A percentile compares a stretch with the other conserved stretches of the same genome.
phyloP scores from a whole-genome alignment of 2,888 invertebrate species.

The Drosophila fulvimacula region DNA sequence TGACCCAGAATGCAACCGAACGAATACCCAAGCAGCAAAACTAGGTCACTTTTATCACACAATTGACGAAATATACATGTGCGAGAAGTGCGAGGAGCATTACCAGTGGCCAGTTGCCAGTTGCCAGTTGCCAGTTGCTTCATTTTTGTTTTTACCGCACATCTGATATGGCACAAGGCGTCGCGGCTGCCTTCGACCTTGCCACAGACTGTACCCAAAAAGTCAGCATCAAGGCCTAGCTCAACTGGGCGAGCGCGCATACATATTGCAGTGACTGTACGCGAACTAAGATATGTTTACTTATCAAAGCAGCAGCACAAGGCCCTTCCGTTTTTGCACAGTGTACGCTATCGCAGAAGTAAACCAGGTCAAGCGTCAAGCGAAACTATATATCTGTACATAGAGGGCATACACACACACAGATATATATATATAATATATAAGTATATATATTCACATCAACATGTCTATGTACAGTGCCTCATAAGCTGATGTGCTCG shows the following conservation, averaged over 20 bases:
- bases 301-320: slow-evolving; percentile 30
- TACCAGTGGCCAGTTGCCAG: slow-evolving; percentile 22
- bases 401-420: slow-evolving; percentile 4
- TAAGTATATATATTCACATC: background rate
- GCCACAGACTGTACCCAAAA: slow-evolving; percentile 57
- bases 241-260: slow-evolving; percentile 31
- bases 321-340: slow-evolving; percentile 28
- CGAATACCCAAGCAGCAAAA: slow-evolving; percentile 43
- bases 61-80: slow-evolving; percentile 41
- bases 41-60: slow-evolving; percentile 56
- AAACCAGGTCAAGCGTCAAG: slow-evolving; percentile 77
- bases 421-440: slow-evolving; percentile 26
- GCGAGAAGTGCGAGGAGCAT: background rate
- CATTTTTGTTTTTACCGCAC: slow-evolving; percentile 16
- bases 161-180: slow-evolving; percentile 54
- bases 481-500: slow-evolving; percentile 12
- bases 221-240: slow-evolving; percentile 46
- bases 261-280: slow-evolving; percentile 68
- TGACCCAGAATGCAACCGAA: slow-evolving; percentile 72
- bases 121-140: slow-evolving; percentile 23
- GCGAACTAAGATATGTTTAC: slow-evolving; percentile 56
- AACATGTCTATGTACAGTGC: background rate
- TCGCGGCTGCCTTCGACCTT: slow-evolving; percentile 59
- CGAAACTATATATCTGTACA: slow-evolving; percentile 36
- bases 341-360: slow-evolving; percentile 49